These are phyloP conservation scores for Odontomyia ornata DNA, from an alignment of 2,888 invertebrate genomes.

Conservation along the genomic window DNA sequence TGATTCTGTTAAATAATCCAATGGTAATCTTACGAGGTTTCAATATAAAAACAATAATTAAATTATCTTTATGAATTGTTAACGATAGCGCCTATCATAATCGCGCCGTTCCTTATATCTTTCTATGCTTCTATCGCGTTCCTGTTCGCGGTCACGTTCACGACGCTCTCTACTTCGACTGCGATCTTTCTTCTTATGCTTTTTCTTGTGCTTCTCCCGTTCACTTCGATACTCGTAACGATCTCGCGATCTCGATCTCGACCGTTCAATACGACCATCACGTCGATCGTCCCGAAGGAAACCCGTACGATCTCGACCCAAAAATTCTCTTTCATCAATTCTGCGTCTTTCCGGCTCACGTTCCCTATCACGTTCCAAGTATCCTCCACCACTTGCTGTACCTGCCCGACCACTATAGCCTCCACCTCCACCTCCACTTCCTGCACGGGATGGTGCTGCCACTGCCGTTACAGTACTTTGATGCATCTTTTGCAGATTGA, in stretches of 20 bases:
- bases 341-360: constrained; percentile 55
- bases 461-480: background rate
- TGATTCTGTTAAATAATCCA: no score
- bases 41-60: no score
- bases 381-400: constrained; percentile 56
- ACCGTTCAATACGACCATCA: constrained; percentile 55
- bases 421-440: constrained; percentile 34
- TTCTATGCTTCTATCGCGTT: constrained; percentile 52
- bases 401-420: constrained; percentile 48
- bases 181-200: constrained; percentile 53
- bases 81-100: constrained; percentile 55
- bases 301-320: constrained; percentile 54
- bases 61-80: no score
- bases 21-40: no score
- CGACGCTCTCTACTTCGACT: constrained; percentile 58
- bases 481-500: constrained; percentile 56
- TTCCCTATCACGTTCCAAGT: constrained; percentile 57
- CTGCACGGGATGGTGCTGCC: background rate
- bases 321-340: constrained; percentile 53
- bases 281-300: constrained; percentile 52
- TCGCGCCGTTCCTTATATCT: constrained; percentile 58
- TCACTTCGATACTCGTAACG: constrained; percentile 53
- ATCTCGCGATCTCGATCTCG: constrained; percentile 53
- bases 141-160: constrained; percentile 52
- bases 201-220: constrained; percentile 59